Base-by-base conservation (phyloP, 2,888 invertebrate genomes). In the Gastrophysa polygoni region DNA sequence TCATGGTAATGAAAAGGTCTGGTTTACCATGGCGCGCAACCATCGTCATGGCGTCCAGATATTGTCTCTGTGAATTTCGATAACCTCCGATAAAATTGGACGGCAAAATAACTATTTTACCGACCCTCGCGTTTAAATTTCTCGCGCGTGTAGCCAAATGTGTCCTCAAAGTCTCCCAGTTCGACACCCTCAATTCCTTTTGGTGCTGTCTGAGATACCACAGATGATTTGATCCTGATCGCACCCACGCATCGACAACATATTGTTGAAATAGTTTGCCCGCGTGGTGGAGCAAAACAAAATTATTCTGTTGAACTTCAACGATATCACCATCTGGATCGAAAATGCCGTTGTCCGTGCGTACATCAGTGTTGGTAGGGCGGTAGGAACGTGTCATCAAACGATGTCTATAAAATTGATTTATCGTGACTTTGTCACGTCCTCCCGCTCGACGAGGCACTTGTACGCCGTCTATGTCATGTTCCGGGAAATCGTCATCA, bases 1-100 rank as follows among this genome's bases (percentile, higher is more conserved):
- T 65, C 16, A 69, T 55, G 0, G 68, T 68, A 5, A 68, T 52
- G 8, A 68, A 67, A 4, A 58, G 29, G 14, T 58, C 58, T 1
- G 67, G 69, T 59, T 58, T 59, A 10, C 61, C 68, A 47, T 60
- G 55, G 4, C 52, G 44, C 7, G 47, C 47, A 16, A 59, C 59
- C n/a, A 63, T 46, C n/a, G 34, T 21, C 61, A 61, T 64, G 8
- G 52, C 17, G 16, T 63, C 49, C 11, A 58, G 16, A 38, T 62
- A 58, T n/a, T 21, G 46, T 10, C 62, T 7, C n/a, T 46, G 3
- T 28, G 1, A 10, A 11, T 62, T 34, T 1, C 62, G 24, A 1
- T 38, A 1, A 32, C 29, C 29, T 7, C 29, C 29, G 1, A 32
- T 10, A 10, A 32, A 32, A 2, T 4, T 8, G 29, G 29, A 2